Evolutionary conservation across 2,888 invertebrate genomes (phyloP).

Genomic region (Stenichneumon culpator): DNA sequence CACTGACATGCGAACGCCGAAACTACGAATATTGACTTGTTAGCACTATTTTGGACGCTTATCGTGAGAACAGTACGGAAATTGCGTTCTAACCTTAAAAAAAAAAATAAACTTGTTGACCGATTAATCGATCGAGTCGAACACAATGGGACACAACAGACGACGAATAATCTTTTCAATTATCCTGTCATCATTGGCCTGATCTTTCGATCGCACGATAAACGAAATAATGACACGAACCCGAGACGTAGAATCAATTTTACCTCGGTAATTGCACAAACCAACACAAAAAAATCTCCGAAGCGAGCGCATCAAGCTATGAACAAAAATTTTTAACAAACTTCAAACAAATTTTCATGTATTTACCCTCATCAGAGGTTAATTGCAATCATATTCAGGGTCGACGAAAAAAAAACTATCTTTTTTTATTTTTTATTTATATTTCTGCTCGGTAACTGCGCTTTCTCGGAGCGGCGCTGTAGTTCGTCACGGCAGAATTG

Average conservation of each 20-base stretch:
- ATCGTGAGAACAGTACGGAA: background rate
- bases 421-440: conserved; percentile 39
- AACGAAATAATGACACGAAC: background rate
- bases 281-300: background rate
- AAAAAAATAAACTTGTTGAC: background rate
- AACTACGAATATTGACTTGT: background rate
- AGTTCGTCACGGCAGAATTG: background rate
- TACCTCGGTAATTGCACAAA: conserved; percentile 14
- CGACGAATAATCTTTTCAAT: background rate
- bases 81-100: background rate
- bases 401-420: conserved; percentile 40
- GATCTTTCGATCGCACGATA: background rate
- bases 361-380: conserved; percentile 74
- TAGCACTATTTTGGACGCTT: background rate
- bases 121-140: background rate
- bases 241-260: conserved; percentile 1
- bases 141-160: background rate
- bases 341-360: conserved; percentile 45
- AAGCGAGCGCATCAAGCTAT: conserved; percentile 13
- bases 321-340: conserved; percentile 37
- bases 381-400: conserved; percentile 68
- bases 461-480: background rate
- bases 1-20: background rate
- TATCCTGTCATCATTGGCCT: conserved; percentile 8
- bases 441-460: conserved; percentile 22